Evolutionary conservation across 2,797 vertebrate genomes (phyloP), one percentile per base, ranked within the genome.

Genomic region (Gymnothorax javanicus): DNA sequence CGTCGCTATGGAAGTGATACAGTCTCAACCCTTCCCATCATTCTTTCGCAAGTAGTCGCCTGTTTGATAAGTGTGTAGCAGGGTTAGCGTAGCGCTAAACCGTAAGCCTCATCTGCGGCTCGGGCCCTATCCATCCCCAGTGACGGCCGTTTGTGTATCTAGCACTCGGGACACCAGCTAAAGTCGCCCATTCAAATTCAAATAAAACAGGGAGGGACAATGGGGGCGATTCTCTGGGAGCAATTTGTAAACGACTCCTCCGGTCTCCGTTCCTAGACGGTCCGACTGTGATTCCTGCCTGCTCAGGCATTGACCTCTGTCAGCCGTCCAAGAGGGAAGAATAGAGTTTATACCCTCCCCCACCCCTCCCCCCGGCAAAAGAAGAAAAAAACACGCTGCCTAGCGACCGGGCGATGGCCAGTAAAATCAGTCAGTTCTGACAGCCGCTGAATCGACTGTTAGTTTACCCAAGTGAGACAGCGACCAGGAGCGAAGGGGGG

Each of bases 101-200:
- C 25, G 4, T 27, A 73, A 11, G 25, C 69, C 25, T 73, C 2
- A 91, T 89, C 91, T 91, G 91, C 89, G 90, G 85, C 91, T 90
- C 91, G 90, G 57, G 60, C 33, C 11, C 57, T 85, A 92, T 94
- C 94, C 92, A 93, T 95, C 93, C 92, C 93, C 89, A 88, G 90
- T 95, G 94, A 95, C 93, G 94, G 93, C 58, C 60, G 59, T 83
- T 79, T 85, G 87, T 88, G 84, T 88, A 85, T 84, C 79, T 73
- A 85, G 56, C 84, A 83, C 87, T 83, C 54, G 9, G 54, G 52
- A 13, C 84, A 88, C 62, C 87, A 88, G 87, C 84, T 62, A 81
- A 75, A 64, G 84, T 71, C 75, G 52, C 75, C 77, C 87, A 85
- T 88, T 88, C 64, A 88, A 85, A 88, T 88, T 88, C 84, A 88